phyloP scores from a whole-genome alignment of 2,113 vertebrate genomes.

The Phylloscopus trochiloides region DNA sequence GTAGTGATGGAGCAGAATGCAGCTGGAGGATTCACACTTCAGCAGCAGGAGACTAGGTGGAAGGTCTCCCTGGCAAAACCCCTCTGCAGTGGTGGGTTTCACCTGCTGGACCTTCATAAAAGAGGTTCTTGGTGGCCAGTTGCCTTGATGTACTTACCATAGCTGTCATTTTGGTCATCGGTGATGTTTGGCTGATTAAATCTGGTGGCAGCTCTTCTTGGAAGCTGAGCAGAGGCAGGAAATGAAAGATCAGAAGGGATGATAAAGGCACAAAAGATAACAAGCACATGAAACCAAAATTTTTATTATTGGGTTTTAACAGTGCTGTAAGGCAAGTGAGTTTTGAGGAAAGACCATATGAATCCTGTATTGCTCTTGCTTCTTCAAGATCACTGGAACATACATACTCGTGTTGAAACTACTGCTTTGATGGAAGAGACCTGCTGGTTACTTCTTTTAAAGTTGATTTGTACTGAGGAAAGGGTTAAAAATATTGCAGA shows the following conservation, averaged over 20 bases:
- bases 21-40: not conserved
- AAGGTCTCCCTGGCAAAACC: not conserved
- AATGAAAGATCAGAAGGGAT: not conserved
- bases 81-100: not conserved
- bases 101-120: not conserved
- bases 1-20: not conserved
- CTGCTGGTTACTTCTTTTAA: not conserved
- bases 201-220: not conserved
- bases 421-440: not conserved
- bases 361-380: not conserved
- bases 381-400: not conserved
- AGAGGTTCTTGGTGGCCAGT: not conserved
- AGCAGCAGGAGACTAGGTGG: accelerated
- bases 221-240: not conserved
- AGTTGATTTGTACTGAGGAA: not conserved
- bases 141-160: accelerated
- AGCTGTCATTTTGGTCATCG: not conserved
- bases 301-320: not conserved
- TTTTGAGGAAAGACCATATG: not conserved
- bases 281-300: not conserved
- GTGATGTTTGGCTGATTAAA: not conserved
- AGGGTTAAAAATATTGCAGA: not conserved
- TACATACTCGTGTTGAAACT: not conserved
- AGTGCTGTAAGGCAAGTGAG: not conserved
- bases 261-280: not conserved